Base-by-base conservation (phyloP, 2,113 vertebrate species). In the Ceyx cyanopectus region DNA sequence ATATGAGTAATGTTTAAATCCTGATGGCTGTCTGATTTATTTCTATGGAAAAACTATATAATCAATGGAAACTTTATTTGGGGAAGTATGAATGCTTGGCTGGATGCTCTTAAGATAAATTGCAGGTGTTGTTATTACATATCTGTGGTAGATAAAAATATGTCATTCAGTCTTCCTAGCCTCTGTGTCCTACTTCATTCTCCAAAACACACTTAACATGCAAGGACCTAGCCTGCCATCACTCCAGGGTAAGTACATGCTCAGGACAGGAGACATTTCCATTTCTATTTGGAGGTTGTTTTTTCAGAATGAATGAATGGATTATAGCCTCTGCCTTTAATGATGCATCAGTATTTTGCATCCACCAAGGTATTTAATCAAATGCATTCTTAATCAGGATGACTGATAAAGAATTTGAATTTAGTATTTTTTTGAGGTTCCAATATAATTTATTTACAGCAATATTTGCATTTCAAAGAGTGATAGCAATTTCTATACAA, bases 281-380 rank as follows among this genome's bases (percentile, higher is more conserved):
- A 50, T 85, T 87, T 81, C 67, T 76, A 46, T 93, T 92, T 94
- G 81, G 30, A 76, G 80, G 15, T 90, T 89, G 41, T 92, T 89
- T 86, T 89, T 86, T 78, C 66, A 69, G 72, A 79, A 82, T 76
- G 70, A 65, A 73, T 86, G 48, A 73, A 74, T 77, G 41, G 53
- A 56, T 95, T 86, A 7, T 34, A 93, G 48, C 81, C 40, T 90
- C 41, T 89, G 16, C 37, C 51, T 6, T 27, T 79, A 27, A 72
- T 68, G 43, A 17, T 50, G 70, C 32, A 81, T 80, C 63, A 50
- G 32, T 26, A 40, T 43, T 72, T 72, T 43, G 23, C 77, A 81
- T 81, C 73, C 67, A 51, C 29, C 3, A 1, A 54, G 24, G 29
- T 1, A 5, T 78, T 67, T 50, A 23, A 50, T 50, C 48, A 50